Evolutionary conservation across 2,888 invertebrate species (phyloP), one percentile per base, ranked within the genome.

Genomic region (Apomyelois bistriatella): DNA sequence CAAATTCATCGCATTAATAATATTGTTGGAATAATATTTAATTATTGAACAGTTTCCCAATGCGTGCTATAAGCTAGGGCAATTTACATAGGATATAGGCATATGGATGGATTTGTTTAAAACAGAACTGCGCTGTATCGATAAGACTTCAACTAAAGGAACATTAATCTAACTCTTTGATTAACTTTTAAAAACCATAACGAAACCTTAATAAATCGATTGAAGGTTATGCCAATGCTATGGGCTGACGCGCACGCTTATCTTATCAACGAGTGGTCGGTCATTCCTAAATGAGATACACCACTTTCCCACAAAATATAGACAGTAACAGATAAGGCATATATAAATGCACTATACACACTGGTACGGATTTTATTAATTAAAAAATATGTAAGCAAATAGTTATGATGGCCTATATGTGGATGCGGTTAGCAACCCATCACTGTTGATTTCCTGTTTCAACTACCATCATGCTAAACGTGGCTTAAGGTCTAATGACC

Each of bases 231-330:
- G 22, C 22, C 40, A 74, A 32, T 32, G 78, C 73, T 75, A 79
- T 72, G 79, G 73, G 66, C 72, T 83, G 83, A 83, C 83, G 85
- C 76, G 74, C 69, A 58, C 63, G 56, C 38, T 65, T 82, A 86
- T 85, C 85, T 80, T 69, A 79, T 79, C 80, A 54, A 41, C 50
- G 72, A 80, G 82, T 79, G 75, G 66, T 63, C 62, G 46, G 13
- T 32, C 46, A 35, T 46, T 46, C 15, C 32, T 32, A 32, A 46
- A 46, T 46, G 46, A 46, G 46, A 46, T 46, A 46, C 32, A 32
- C 15, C 46, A 46, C 32, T 46, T 10, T 32, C 7, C 13, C 10
- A 28, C 32, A 40, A 40, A 40, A 15, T 15, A 40, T 9, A 16
- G 8, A 40, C 3, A 10, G 16, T 9, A 3, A 40, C 9, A 40